These are phyloP conservation scores for Chrysotoxum bicinctum DNA, from an alignment of 2,888 invertebrate species.

Conservation along the genomic window DNA sequence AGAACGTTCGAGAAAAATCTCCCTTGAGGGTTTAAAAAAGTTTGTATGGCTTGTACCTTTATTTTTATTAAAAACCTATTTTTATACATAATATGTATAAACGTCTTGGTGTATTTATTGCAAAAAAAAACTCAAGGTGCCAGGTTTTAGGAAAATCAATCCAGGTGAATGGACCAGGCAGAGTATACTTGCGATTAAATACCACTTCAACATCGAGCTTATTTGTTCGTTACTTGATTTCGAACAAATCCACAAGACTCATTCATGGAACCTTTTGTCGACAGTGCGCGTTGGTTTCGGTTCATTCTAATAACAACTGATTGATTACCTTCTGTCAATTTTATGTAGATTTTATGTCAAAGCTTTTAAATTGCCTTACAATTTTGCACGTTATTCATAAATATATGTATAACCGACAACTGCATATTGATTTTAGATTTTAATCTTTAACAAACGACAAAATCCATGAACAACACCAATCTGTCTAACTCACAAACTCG, in stretches of 20 bases:
- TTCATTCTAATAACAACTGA: conserved; percentile 16
- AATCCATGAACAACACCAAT: not conserved
- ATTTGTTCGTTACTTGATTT: not conserved
- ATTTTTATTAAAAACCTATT: too few relatives aligned
- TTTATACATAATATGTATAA: too few relatives aligned
- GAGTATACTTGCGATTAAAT: too few relatives aligned
- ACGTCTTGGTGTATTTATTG: too few relatives aligned
- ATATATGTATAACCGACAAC: not conserved
- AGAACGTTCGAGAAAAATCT: too few relatives aligned
- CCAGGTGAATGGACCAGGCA: too few relatives aligned
- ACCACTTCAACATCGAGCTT: too few relatives aligned
- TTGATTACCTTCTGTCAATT: conserved; percentile 25
- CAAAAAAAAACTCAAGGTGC: too few relatives aligned
- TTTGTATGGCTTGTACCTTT: too few relatives aligned
- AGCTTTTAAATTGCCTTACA: not conserved
- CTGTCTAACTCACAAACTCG: not conserved
- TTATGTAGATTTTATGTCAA: conserved; percentile 22
- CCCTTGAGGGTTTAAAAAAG: too few relatives aligned
- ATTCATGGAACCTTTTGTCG: not conserved
- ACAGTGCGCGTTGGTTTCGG: not conserved
- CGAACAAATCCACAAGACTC: not conserved
- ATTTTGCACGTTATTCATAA: conserved; percentile 12
- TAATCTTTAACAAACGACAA: not conserved
- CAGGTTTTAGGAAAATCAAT: too few relatives aligned
- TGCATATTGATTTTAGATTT: conserved; percentile 27